These are phyloP conservation scores for Drosophila pallidifrons DNA, from an alignment of 1,140 invertebrate genomes.

Conservation along the genomic window DNA sequence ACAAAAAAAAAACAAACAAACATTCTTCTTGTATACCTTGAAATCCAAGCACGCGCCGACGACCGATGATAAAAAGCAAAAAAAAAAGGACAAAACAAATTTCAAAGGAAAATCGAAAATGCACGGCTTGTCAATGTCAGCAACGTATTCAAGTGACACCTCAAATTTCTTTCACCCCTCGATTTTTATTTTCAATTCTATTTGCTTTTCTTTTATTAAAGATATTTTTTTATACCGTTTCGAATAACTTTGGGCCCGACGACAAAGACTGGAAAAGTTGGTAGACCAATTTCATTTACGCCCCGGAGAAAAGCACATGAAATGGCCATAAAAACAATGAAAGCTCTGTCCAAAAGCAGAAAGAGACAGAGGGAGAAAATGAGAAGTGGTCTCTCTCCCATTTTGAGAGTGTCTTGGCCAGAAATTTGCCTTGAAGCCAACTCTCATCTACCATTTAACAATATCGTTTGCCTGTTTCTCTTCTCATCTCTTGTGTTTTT, in stretches of 20 bases:
- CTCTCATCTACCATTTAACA: constrained; percentile 5
- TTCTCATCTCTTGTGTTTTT: not conserved
- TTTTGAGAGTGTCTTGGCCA: constrained; percentile 18
- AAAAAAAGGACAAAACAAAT: constrained; percentile 11
- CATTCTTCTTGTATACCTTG: no score
- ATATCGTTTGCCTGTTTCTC: not conserved
- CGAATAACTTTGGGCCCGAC: constrained; percentile 3
- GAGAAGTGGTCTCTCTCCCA: no score
- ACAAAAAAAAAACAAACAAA: no score
- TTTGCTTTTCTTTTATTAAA: constrained; percentile 7
- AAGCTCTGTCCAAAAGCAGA: constrained; percentile 1
- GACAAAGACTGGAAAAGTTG: not conserved
- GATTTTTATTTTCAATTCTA: constrained; percentile 22
- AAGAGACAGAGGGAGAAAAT: not conserved
- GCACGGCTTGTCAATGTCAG: constrained; percentile 35
- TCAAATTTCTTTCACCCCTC: constrained; percentile 37
- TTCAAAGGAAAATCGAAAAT: constrained; percentile 46
- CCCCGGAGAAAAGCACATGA: constrained; percentile 31
- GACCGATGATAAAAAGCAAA: constrained; percentile 2
- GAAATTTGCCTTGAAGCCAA: constrained; percentile 23
- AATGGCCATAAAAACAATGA: constrained; percentile 26
- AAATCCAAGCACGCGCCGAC: constrained; percentile 33
- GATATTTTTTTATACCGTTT: constrained; percentile 6
- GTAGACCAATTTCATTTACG: constrained; percentile 37
- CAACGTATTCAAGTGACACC: constrained; percentile 49